Percentiles rank a stretch among this genome's conserved stretches.
Evolutionary conservation across 2,888 invertebrate species (phyloP).

Genomic region (Torymus aiolomorphi): DNA sequence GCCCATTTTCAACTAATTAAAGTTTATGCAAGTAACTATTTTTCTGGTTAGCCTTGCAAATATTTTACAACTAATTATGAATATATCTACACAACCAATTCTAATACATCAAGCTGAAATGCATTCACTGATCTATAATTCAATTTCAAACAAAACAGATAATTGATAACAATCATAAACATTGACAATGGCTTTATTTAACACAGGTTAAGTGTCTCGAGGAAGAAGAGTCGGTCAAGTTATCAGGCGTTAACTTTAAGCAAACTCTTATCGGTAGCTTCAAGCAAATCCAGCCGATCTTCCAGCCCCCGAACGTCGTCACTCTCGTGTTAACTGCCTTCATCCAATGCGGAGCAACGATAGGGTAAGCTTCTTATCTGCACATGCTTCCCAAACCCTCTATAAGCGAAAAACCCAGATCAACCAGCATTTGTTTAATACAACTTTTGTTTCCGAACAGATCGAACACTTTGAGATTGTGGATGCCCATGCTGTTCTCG

Average conservation of each 20-base stretch:
- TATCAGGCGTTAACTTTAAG: conserved; percentile 63
- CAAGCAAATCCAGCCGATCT: conserved; percentile 82
- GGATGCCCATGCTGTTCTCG: conserved; percentile 91
- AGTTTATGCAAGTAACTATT: too few species aligned
- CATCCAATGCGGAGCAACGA: conserved; percentile 81
- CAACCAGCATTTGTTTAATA: too few species aligned
- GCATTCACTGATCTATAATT: too few species aligned
- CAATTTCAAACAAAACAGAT: not conserved
- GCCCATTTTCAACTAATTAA: too few species aligned
- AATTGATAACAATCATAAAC: conserved; percentile 6
- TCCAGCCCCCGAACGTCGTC: conserved; percentile 80
- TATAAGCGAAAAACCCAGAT: too few species aligned
- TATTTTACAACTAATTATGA: too few species aligned
- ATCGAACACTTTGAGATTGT: conserved; percentile 88
- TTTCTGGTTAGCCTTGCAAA: too few species aligned
- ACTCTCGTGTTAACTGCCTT: conserved; percentile 81
- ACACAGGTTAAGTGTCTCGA: conserved; percentile 76
- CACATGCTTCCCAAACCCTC: too few species aligned
- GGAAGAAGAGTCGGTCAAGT: conserved; percentile 70
- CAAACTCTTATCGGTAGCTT: conserved; percentile 80
- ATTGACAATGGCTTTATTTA: not conserved
- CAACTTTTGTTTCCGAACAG: conserved; percentile 72
- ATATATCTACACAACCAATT: too few species aligned
- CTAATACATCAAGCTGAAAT: too few species aligned
- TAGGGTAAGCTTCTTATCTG: conserved; percentile 78